Evolutionary conservation across 2,888 invertebrate genomes (phyloP).

Genomic region (Lapara coniferarum): DNA sequence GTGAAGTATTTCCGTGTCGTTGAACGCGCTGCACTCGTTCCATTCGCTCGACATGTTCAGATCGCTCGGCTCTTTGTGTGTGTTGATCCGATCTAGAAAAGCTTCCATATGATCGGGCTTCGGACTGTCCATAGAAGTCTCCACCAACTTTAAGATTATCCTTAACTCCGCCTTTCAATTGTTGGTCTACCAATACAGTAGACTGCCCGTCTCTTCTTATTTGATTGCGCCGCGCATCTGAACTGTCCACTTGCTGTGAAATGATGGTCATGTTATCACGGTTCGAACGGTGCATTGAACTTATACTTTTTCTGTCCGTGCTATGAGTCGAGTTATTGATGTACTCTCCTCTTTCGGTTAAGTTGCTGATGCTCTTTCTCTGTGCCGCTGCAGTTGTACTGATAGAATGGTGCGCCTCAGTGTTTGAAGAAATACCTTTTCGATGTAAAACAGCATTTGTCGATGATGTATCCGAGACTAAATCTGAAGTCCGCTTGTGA

Average conservation of each 20-base stretch:
- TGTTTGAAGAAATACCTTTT: conserved; percentile 86
- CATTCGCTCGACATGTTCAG: conserved; percentile 81
- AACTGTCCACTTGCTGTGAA: conserved; percentile 79
- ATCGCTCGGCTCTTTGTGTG: conserved; percentile 66
- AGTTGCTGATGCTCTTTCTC: conserved; percentile 90
- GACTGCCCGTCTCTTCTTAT: conserved; percentile 81
- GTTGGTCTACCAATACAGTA: conserved; percentile 82
- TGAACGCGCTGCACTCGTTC: conserved; percentile 84
- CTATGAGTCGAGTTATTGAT: conserved; percentile 86
- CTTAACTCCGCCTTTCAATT: conserved; percentile 84
- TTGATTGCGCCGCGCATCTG: conserved; percentile 64
- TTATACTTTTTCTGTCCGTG: conserved; percentile 89
- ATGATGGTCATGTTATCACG: conserved; percentile 79
- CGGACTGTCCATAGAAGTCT: conserved; percentile 89
- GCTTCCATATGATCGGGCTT: conserved; percentile 87
- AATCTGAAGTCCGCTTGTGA: conserved; percentile 89
- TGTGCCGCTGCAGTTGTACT: conserved; percentile 90
- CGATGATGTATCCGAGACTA: conserved; percentile 89
- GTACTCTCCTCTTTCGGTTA: conserved; percentile 89
- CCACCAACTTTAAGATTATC: conserved; percentile 89
- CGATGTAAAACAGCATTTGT: conserved; percentile 91
- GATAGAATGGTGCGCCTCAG: conserved; percentile 89
- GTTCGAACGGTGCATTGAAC: conserved; percentile 89
- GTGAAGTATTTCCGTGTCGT: conserved; percentile 87
- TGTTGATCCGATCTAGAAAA: conserved; percentile 80